Base-by-base conservation (phyloP, 1,140 invertebrate species). In the Periplaneta americana region DNA sequence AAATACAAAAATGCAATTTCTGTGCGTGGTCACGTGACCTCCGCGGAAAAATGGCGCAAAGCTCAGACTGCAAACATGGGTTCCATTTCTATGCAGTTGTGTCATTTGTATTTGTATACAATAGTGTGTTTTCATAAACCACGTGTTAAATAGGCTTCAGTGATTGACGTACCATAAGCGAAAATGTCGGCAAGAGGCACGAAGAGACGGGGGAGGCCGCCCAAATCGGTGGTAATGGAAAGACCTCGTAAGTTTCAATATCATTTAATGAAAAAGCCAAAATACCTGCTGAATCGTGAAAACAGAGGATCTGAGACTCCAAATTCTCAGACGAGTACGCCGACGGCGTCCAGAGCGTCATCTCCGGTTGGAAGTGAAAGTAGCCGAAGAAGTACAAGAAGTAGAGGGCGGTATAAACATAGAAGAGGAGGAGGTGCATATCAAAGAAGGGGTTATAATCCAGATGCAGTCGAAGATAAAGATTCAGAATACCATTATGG, bases 401-500 rank as follows among this genome's bases (percentile, higher is more conserved):
- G 82, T 66, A 87, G 85, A 82, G 84, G 85, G 32, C 78, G 82
- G 37, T 84, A 83, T 82, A 84, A 83, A 82, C 80, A 75, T 79
- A 80, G 83, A 81, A 35, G 83, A 80, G 81, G 82, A 74, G 84
- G 84, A 84, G 85, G 88, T 78, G 87, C 87, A 84, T 93, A 91
- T 84, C 90, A 91, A 81, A 85, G 92, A 82, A 88, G 92, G 88
- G 94, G 94, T 82, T 96, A 95, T 87, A 95, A 95, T 89, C 91
- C 93, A 15, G 89, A 90, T 78, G 91, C 91, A 22, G 91, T 92
- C n/a, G 94, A 95, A 81, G 92, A 94, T 84, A 92, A 94, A 82
- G 95, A 96, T 85, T 95, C 95, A 2, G 96, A 97, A 85, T 97
- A 96, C 87, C 95, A 96, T 87, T 97, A 97, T 88, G 96, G 96